Base-by-base conservation (phyloP, 2,113 vertebrate species). In the Oenanthe melanoleuca region DNA sequence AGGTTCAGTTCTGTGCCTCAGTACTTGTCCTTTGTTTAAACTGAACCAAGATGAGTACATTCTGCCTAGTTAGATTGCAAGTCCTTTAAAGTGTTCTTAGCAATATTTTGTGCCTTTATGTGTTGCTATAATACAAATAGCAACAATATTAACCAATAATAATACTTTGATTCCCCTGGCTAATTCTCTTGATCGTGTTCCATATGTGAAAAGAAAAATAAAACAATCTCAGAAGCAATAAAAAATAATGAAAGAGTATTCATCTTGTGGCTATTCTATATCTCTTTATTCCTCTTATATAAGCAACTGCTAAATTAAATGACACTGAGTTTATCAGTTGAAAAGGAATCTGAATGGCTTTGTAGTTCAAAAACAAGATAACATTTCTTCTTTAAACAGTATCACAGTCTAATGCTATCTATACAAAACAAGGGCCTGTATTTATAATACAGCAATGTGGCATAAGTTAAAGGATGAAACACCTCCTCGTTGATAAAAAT, bases 241-340 rank as follows among this genome's bases (percentile, higher is more conserved):
- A 89, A 82, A 85, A 86, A 69, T 50, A 88, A 82, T 66, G 42
- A 31, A 82, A 72, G 3, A 9, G 20, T 70, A 65, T 80, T 85
- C 11, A 38, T 85, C 63, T 80, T 80, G 60, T 5, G 15, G 20
- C 14, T 89, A 29, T 89, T 80, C 71, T 57, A 45, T 9, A 65
- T 50, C n/a, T 65, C 55, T 94, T 91, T 86, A 61, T 69, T 93
- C 5, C 61, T 77, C 18, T 65, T 72, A 82, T 25, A 8, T n/a
- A 50, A 88, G 28, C 12, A 79, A 50, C 37, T 49, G 33, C 12
- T 77, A 90, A 92, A 88, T 93, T 88, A 89, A 93, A 86, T 82
- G 18, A 24, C 74, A 73, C 11, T 66, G 37, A 19, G 11, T 85
- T 64, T 93, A 82, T 59, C 85, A 92, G 67, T 19, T 73, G 40